Evolutionary conservation across 2,888 invertebrate genomes (phyloP).

Genomic region (Ecliptopera silaceata): DNA sequence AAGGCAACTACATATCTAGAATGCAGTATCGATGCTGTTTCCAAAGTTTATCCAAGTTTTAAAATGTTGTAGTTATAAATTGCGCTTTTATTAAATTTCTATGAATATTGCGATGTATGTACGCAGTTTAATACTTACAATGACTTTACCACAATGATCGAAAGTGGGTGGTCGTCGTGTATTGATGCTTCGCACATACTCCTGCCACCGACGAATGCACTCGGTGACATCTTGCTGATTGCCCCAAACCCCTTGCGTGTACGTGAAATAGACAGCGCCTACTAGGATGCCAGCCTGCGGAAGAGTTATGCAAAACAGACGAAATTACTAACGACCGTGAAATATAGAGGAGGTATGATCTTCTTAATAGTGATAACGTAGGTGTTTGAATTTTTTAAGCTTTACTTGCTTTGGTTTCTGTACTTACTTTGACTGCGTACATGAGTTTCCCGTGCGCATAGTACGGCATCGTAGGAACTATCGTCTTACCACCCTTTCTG

Average conservation of each 20-base stretch:
- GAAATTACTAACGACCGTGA: slow-evolving; percentile 57
- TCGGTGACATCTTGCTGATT: slow-evolving; percentile 72
- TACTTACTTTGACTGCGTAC: slow-evolving; percentile 71
- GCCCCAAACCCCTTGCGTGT: slow-evolving; percentile 77
- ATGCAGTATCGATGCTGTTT: too few relatives aligned
- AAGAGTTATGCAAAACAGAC: slow-evolving; percentile 40
- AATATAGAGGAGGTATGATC: slow-evolving; percentile 55
- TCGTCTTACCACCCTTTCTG: slow-evolving; percentile 50
- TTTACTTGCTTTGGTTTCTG: not conserved
- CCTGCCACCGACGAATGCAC: slow-evolving; percentile 70
- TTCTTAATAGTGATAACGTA: slow-evolving; percentile 14
- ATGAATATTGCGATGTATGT: too few relatives aligned
- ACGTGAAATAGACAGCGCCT: slow-evolving; percentile 73
- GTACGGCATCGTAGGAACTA: slow-evolving; percentile 51
- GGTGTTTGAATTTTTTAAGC: not conserved
- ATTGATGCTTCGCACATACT: slow-evolving; percentile 70
- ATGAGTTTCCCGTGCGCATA: slow-evolving; percentile 68
- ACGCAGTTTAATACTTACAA: too few relatives aligned
- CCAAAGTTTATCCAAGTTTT: too few relatives aligned
- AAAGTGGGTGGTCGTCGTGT: slow-evolving; percentile 70
- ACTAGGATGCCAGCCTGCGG: slow-evolving; percentile 72
- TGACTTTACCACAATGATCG: slow-evolving; percentile 68
- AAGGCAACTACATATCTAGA: too few relatives aligned
- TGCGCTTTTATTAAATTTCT: too few relatives aligned
- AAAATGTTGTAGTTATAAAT: too few relatives aligned